These are phyloP conservation scores for Ibidorhyncha struthersii DNA, from an alignment of 2,113 vertebrate species.

Conservation along the genomic window DNA sequence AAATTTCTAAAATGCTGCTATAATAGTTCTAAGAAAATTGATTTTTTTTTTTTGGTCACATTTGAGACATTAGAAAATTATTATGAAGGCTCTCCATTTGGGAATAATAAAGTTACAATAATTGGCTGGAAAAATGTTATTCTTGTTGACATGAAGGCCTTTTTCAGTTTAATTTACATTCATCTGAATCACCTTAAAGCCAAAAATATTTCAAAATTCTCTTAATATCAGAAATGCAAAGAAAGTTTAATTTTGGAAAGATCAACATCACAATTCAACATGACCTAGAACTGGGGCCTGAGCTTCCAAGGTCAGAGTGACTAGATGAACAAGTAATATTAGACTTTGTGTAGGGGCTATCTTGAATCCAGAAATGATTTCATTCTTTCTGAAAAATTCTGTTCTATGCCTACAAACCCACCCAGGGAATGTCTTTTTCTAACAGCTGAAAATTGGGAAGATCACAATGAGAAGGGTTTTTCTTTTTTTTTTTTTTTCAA, in stretches of 20 bases:
- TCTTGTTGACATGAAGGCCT: neutral
- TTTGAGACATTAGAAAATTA: neutral
- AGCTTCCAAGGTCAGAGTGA: slow-evolving; percentile 8
- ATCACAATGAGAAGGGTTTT: neutral
- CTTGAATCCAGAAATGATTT: neutral
- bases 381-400: neutral
- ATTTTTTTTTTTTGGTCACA: neutral
- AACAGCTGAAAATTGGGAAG: neutral
- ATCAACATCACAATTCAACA: neutral
- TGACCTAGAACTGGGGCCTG: neutral
- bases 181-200: neutral
- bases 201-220: neutral
- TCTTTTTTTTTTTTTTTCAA: too few relatives aligned
- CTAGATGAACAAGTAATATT: neutral
- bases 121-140: neutral
- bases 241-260: neutral
- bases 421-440: neutral
- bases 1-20: neutral
- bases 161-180: neutral
- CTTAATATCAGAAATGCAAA: neutral
- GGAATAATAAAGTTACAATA: neutral
- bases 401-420: neutral
- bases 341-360: neutral
- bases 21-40: neutral
- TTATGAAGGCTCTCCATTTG: neutral